These are phyloP conservation scores for Forbesichthys papilliferus DNA, from an alignment of 2,113 vertebrate species.

Conservation along the genomic window DNA sequence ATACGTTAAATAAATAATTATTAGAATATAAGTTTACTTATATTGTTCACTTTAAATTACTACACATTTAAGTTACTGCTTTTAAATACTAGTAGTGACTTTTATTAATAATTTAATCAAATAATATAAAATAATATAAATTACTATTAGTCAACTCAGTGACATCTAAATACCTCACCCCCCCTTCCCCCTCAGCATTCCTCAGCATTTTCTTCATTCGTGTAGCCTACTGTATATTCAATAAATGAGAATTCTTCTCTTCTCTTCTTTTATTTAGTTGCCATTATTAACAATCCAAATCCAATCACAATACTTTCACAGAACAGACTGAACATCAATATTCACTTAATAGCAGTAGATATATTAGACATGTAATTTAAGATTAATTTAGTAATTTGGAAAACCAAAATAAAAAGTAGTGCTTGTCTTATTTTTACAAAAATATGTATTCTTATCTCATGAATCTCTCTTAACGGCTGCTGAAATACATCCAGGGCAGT, in stretches of 20 bases:
- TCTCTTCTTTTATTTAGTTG: neutral
- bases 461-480: no score
- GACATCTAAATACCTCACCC: no score
- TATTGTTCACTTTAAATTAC: neutral
- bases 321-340: neutral
- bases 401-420: no score
- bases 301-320: neutral
- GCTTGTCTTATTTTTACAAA: no score
- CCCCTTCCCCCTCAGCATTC: neutral
- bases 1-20: neutral
- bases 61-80: neutral
- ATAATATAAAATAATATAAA: no score
- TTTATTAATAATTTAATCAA: no score
- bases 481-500: no score
- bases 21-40: neutral
- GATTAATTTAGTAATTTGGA: neutral
- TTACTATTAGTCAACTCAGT: no score
- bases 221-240: neutral
- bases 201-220: neutral
- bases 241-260: neutral
- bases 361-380: neutral
- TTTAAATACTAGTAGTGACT: no score
- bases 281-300: constrained; percentile 3
- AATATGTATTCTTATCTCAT: no score
- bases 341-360: neutral